Evolutionary conservation across 2,797 vertebrate genomes (phyloP), one percentile per base, ranked within the genome.

Genomic region (Chiroxiphia lanceolata): DNA sequence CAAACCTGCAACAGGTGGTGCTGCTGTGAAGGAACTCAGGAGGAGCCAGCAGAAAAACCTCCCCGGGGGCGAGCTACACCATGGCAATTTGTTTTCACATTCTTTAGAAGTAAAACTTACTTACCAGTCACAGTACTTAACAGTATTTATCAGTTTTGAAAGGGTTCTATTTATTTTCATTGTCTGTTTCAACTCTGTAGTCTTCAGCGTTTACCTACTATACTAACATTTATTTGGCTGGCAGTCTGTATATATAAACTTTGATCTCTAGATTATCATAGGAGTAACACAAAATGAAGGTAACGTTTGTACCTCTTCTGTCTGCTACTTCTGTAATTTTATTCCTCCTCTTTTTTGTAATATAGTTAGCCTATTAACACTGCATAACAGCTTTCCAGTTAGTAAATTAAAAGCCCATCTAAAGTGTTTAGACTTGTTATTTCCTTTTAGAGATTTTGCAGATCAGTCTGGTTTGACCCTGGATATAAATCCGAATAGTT

Each of bases 61-160:
- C 3, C 1, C 13, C 0, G 0, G 34, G 7, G 26, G 13, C 15
- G 16, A 75, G 72, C 33, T 67, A 26, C 0, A 1, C 20, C 50
- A 12, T 3, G 33, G 48, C 25, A 67, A 54, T 2, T 11, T 21
- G 6, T 42, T 68, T 59, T 54, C 36, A 84, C 21, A 20, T 77
- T 67, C 36, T 34, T 54, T 11, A 7, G n/a, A 59, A 72, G 36
- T 25, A 72, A 75, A 61, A 50, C 19, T 44, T 57, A 57, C 31
- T 61, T 77, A 70, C 15, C 71, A 57, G 47, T 51, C 56, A 74
- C 60, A 64, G 17, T 53, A 53, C 29, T 18, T 26, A 42, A 60
- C 3, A 47, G 14, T 10, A 38, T 47, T 81, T 50, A 50, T 81
- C 29, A 15, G 42, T 76, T 86, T 63, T 44, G 22, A 70, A 57